A percentile compares a stretch with the other conserved stretches of the same genome.
Evolutionary conservation across 2,797 vertebrate genomes (phyloP).

Genomic region (Mastacembelus armatus): DNA sequence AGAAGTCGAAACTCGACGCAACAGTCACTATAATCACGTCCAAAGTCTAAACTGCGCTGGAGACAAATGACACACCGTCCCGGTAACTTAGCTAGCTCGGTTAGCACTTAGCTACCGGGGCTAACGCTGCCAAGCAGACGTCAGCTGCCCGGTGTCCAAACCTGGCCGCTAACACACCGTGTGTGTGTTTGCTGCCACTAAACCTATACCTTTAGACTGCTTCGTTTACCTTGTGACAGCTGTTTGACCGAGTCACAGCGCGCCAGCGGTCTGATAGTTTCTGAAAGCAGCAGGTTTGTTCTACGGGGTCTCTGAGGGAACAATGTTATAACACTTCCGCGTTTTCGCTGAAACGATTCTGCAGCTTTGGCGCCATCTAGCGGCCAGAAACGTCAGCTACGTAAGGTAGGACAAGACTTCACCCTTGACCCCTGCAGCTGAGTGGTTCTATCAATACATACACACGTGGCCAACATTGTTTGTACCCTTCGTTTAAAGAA

Average conservation of each 20-base stretch:
- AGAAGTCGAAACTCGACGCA: neutral
- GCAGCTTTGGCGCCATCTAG: constrained; percentile 33
- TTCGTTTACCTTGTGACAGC: constrained; percentile 25
- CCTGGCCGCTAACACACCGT: accelerated
- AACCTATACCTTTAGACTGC: neutral
- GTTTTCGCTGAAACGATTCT: constrained; percentile 4
- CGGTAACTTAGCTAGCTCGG: constrained; percentile 54
- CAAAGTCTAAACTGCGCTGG: neutral
- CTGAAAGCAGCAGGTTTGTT: constrained; percentile 38
- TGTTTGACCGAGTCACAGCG: neutral
- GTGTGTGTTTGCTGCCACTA: accelerated
- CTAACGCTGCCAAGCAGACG: constrained; percentile 12
- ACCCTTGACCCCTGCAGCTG: no score
- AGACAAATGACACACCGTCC: constrained; percentile 13
- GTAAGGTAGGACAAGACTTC: neutral
- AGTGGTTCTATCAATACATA: no score
- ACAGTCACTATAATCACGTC: neutral
- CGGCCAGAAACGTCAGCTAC: neutral
- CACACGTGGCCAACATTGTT: no score
- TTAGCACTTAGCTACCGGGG: constrained; percentile 62
- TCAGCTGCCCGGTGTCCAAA: constrained; percentile 3
- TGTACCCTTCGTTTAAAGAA: no score
- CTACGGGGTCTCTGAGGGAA: constrained; percentile 61
- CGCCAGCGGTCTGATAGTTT: neutral
- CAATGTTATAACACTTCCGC: constrained; percentile 51